Base-by-base conservation (phyloP, 30 jellyfish, hydroid and myxozoan genomes). In the Cassiopea andromeda region DNA sequence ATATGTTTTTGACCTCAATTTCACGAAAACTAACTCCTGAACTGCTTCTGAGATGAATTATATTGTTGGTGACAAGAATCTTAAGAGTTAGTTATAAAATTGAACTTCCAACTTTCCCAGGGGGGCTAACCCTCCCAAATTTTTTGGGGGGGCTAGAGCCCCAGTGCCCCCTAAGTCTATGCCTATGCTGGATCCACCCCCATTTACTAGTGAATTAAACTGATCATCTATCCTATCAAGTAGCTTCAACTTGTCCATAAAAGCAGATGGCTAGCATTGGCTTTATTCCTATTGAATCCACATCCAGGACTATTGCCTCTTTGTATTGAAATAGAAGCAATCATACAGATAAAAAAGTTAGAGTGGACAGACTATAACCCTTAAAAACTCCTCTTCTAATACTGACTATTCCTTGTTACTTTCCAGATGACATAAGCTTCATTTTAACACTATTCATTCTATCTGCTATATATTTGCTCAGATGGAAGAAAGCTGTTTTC, bases 331-430 rank as follows among this genome's bases (percentile, higher is more conserved):
- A 16, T 10, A 7, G n/a, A 6, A 44, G 14, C 13, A 58, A 58
- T 58, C 68, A 58, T 6, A 6, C 8, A 6, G 13, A 58, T 7
- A 6, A 58, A 58, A 58, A 58, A 69, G n/a, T 15, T 7, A 69
- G 19, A 69, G 78, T 15, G 2, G 59, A 73, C 12, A 73, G n/a
- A 44, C 82, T 73, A 38, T 73, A 58, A n/a, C 82, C 82, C 44
- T 73, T 58, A 38, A 73, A 73, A 60, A 73, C 44, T 17, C 59
- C 82, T 73, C 82, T 73, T 38, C 44, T 73, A n/a, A 73, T 69
- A 6, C n/a, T 69, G 18, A 69, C 19, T 6, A 6, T 58, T 58
- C 68, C 68, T 58, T 7, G 16, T 12, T 27, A 7, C 16, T 7
- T 15, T 71, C 16, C 14, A 58, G 13, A 7, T 58, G 68, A 58